phyloP scores from a whole-genome alignment of 1,140 invertebrate species.

The Mesaphorura yosii region DNA sequence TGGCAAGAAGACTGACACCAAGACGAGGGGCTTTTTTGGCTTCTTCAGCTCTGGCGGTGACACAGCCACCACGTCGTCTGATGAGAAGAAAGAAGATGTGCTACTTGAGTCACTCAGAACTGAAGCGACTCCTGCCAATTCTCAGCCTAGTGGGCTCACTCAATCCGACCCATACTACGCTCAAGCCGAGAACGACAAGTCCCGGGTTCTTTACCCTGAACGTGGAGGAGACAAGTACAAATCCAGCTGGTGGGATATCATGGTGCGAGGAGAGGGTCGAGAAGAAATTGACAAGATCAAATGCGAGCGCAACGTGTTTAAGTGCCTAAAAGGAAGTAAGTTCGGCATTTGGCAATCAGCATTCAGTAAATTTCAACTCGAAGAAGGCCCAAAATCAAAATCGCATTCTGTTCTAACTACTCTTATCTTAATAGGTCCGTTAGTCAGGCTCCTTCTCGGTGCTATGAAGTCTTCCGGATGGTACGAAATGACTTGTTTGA shows the following conservation, averaged over 20 bases:
- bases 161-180: too few species aligned
- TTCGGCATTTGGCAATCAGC: constrained; percentile 14
- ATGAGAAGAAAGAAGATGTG: too few species aligned
- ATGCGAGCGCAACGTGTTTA: constrained; percentile 68
- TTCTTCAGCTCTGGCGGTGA: too few species aligned
- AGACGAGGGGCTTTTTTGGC: too few species aligned
- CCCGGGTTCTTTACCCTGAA: constrained; percentile 64
- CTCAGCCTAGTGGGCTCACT: too few species aligned
- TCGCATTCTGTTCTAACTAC: constrained; percentile 7
- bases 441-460: constrained; percentile 70
- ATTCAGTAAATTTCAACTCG: constrained; percentile 9
- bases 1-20: neutral
- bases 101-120: too few species aligned
- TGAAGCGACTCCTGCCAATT: too few species aligned
- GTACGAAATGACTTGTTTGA: too few species aligned
- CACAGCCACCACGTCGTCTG: too few species aligned
- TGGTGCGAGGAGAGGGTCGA: constrained; percentile 46
- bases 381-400: too few species aligned
- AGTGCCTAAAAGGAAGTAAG: constrained; percentile 60
- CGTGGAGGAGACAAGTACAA: constrained; percentile 49
- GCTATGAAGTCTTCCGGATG: constrained; percentile 76
- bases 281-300: constrained; percentile 57
- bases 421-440: constrained; percentile 48
- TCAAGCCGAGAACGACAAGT: constrained; percentile 15
- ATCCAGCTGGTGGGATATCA: constrained; percentile 42